A percentile compares a stretch with the other conserved stretches of the same genome.
phyloP scores from a whole-genome alignment of 2,888 invertebrate species.

The Cistogaster globosa region DNA sequence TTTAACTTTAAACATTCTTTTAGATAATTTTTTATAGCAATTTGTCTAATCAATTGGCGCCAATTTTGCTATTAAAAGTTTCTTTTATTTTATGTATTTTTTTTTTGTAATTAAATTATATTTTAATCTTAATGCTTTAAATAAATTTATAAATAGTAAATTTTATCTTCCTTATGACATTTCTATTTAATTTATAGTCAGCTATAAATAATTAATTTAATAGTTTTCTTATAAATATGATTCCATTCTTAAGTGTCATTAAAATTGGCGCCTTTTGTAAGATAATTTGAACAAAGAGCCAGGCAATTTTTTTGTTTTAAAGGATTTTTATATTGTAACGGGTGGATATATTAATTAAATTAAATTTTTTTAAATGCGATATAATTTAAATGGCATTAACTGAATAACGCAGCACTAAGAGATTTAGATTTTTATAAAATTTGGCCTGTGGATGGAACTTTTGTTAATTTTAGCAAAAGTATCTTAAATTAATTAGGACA shows the following conservation, averaged over 20 bases:
- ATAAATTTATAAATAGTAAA: constrained; percentile 32
- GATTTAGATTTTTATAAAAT: too few relatives aligned
- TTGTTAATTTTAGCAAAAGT: too few relatives aligned
- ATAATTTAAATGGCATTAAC: too few relatives aligned
- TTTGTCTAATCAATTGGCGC: constrained; percentile 26
- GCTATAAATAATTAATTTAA: constrained; percentile 32
- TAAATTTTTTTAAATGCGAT: too few relatives aligned
- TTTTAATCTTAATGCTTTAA: constrained; percentile 39
- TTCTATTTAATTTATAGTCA: constrained; percentile 35
- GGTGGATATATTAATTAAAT: too few relatives aligned
- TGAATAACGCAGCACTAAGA: too few relatives aligned
- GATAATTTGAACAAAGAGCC: constrained; percentile 1
- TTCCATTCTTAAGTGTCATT: constrained; percentile 12
- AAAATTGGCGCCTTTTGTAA: constrained; percentile 37
- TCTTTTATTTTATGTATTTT: background rate
- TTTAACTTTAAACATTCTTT: too few relatives aligned
- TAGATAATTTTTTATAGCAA: too few relatives aligned
- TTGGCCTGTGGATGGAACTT: too few relatives aligned
- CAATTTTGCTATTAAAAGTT: constrained; percentile 31
- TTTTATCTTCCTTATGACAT: constrained; percentile 46
- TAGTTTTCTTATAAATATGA: constrained; percentile 18
- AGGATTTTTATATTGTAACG: too few relatives aligned
- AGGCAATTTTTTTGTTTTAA: constrained; percentile 3
- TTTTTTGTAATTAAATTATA: constrained; percentile 17
- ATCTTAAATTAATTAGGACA: too few relatives aligned